Conservation (phyloP, 2,113 vertebrate species). For the Plestiodon gilberti region DNA sequence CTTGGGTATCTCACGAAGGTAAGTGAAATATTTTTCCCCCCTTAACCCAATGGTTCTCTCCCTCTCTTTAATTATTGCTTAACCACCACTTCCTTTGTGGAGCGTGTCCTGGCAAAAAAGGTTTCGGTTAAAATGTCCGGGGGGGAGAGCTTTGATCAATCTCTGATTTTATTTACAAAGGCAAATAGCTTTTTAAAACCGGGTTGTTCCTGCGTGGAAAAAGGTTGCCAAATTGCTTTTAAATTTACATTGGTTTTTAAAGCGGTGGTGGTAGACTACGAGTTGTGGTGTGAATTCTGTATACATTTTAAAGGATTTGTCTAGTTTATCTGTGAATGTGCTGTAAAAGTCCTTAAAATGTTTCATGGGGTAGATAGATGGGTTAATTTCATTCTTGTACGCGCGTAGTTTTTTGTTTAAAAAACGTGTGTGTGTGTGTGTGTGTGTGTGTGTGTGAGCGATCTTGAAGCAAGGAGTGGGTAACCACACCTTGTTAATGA, state of each 20-base stretch:
- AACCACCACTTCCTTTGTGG: background rate
- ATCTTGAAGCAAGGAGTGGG: no score
- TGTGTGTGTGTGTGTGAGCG: background rate
- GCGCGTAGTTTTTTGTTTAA: background rate
- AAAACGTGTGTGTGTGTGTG: background rate
- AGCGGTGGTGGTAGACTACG: no score
- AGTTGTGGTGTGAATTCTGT: background rate
- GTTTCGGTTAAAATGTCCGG: background rate
- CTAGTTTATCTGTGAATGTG: no score
- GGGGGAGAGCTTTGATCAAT: background rate
- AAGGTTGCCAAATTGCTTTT: background rate
- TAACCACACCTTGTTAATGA: background rate
- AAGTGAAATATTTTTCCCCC: background rate
- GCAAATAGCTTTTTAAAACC: no score
- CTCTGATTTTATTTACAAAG: background rate
- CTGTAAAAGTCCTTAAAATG: background rate
- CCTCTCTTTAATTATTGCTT: background rate
- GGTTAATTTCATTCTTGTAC: background rate
- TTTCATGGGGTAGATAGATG: background rate
- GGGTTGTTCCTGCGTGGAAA: background rate
- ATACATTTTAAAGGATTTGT: background rate
- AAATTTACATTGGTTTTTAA: background rate
- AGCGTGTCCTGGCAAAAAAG: background rate
- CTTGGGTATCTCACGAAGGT: constrained; percentile 1
- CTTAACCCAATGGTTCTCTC: background rate